Percentiles rank a stretch among this genome's conserved stretches.
phyloP scores from a whole-genome alignment of 2,888 invertebrate genomes.

The Ryuthela nishihirai region DNA sequence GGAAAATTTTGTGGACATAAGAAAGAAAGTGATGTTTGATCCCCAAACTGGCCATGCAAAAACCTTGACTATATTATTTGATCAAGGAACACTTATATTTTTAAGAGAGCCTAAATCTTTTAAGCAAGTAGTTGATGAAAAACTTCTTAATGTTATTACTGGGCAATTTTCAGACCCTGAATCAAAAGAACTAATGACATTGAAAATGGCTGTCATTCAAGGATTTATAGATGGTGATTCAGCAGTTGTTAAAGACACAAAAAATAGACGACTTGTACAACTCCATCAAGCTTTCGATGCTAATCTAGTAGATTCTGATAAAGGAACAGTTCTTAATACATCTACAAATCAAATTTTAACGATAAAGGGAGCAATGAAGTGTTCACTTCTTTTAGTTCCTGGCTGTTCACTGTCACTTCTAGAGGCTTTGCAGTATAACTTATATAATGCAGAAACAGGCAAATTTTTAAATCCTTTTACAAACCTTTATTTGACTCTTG shows the following conservation, averaged over 20 bases:
- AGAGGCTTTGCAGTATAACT: slow-evolving; percentile 72
- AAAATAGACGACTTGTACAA: slow-evolving; percentile 47
- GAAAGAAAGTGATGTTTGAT: slow-evolving; percentile 68
- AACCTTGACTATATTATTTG: slow-evolving; percentile 69
- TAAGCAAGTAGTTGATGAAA: slow-evolving; percentile 72
- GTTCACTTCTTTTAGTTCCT: slow-evolving; percentile 60
- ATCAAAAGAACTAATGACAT: slow-evolving; percentile 64
- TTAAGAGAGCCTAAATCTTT: slow-evolving; percentile 71
- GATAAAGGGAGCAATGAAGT: slow-evolving; percentile 45
- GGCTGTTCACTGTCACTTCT: slow-evolving; percentile 69
- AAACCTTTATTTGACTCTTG: slow-evolving; percentile 64
- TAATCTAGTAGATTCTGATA: slow-evolving; percentile 50
- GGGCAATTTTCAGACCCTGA: slow-evolving; percentile 63
- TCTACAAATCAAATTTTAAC: slow-evolving; percentile 46
- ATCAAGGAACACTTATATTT: slow-evolving; percentile 68
- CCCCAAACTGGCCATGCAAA: slow-evolving; percentile 62
- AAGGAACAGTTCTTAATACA: slow-evolving; percentile 31
- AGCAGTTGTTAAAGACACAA: slow-evolving; percentile 54
- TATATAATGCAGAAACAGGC: slow-evolving; percentile 80
- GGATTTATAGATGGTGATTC: slow-evolving; percentile 82
- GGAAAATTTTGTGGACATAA: slow-evolving; percentile 71
- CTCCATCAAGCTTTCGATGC: slow-evolving; percentile 53
- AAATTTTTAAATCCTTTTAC: slow-evolving; percentile 74
- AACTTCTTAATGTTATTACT: slow-evolving; percentile 65
- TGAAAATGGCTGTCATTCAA: slow-evolving; percentile 49